Conservation (phyloP, 2,797 vertebrate genomes). For the Sciurus carolinensis region DNA sequence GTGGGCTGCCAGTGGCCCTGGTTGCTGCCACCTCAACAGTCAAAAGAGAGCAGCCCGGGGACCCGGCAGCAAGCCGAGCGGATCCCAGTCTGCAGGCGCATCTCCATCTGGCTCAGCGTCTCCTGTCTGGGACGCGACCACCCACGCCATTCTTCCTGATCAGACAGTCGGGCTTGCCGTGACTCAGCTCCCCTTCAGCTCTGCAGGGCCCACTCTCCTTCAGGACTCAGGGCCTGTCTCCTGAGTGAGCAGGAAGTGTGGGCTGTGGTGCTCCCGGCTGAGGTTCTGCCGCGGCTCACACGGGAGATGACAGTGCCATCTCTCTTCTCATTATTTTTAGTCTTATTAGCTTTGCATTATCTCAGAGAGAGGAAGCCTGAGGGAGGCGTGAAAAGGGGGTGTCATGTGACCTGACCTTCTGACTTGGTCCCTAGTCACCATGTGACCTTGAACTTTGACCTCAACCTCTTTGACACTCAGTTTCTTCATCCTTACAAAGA, state of each 20-base stretch:
- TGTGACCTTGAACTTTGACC: not conserved
- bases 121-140: conserved; percentile 79
- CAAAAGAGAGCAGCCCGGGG: conserved; percentile 70
- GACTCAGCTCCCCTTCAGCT: conserved; percentile 71
- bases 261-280: not conserved
- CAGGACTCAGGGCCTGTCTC: conserved; percentile 19
- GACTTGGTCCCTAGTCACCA: not conserved
- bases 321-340: conserved; percentile 9
- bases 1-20: not conserved
- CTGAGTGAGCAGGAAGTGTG: conserved; percentile 67
- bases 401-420: not conserved
- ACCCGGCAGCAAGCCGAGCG: conserved; percentile 46
- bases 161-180: conserved; percentile 68
- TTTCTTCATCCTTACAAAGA: not conserved
- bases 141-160: conserved; percentile 72
- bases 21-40: not conserved
- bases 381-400: not conserved
- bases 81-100: conserved; percentile 66
- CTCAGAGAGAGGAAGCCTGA: not conserved
- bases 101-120: conserved; percentile 72
- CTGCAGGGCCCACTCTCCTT: conserved; percentile 54
- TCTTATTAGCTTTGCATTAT: not conserved
- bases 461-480: not conserved
- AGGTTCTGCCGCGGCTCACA: not conserved
- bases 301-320: not conserved